Evolutionary conservation across 1,140 invertebrate species (phyloP), one percentile per base, ranked within the genome.

Genomic region (Drosophila insularis): DNA sequence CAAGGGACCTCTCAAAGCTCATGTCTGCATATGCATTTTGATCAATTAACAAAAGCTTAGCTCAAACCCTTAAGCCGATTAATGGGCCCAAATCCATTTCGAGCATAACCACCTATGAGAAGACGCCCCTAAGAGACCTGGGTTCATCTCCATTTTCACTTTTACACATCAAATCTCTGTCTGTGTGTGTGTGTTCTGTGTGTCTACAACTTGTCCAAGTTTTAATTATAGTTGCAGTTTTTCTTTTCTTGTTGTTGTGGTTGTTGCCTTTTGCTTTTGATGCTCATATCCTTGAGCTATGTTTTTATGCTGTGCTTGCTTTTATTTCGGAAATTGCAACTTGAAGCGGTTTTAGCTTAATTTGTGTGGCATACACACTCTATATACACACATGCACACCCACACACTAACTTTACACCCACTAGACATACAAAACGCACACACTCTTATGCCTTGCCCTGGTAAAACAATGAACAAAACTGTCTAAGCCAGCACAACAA

Each of bases 281-380:
- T 64, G 61, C 73, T 66, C 64, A 74, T 65, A 77, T 68, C 78
- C 82, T 75, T 69, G 31, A 78, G 78, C 53, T 67, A 81, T 75
- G 84, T 74, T 50, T 50, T 50, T 50, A 50, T 50, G 43, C 43
- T 50, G 8, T 50, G 43, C 43, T 50, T 50, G 59, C 65, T 84
- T 68, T 68, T 82, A 72, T 74, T 71, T 87, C 81, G 81, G 82
- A 86, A 86, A 86, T 86, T 86, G 81, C 78, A 86, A 86, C 74
- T 86, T 76, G 71, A 87, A 81, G 81, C 74, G 78, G 81, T 86
- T 85, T 81, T 81, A 60, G 82, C 78, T 87, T 87, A 87, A 81
- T 87, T 85, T 85, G 62, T 78, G 74, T 87, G 85, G 66, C 73
- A 70, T 37, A 68, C 63, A 68, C 32, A 62, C 73, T 32, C 27